phyloP scores from a whole-genome alignment of 1,140 invertebrate species.

The Pristionchus pacificus region DNA sequence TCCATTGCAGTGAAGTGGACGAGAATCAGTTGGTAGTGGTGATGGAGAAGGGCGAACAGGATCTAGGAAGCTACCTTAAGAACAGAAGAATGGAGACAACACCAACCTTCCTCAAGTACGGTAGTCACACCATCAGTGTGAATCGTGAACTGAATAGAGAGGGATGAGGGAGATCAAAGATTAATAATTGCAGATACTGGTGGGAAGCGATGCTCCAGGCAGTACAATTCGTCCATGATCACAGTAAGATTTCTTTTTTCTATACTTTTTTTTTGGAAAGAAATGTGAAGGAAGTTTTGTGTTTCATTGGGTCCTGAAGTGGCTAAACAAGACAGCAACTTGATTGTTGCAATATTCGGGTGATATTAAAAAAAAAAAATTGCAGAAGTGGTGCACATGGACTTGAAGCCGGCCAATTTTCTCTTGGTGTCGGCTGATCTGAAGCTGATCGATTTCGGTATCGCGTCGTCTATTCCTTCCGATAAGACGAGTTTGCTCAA shows the following conservation, averaged over 20 bases:
- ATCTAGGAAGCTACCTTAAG: constrained; percentile 75
- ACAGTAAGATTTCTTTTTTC: constrained; percentile 65
- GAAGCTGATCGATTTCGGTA: constrained; percentile 96
- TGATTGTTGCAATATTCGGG: background rate
- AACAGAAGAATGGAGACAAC: constrained; percentile 59
- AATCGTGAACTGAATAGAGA: constrained; percentile 68
- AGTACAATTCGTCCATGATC: constrained; percentile 82
- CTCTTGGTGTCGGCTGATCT: constrained; percentile 77
- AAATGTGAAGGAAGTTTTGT: background rate
- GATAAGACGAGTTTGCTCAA: constrained; percentile 86
- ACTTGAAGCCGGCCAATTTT: constrained; percentile 95
- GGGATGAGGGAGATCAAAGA: too few relatives aligned
- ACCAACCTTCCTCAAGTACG: background rate
- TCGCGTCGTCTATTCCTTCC: constrained; percentile 79
- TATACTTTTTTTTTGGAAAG: constrained; percentile 3
- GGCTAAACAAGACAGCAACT: background rate
- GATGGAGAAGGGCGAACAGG: constrained; percentile 86
- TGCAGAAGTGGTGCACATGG: constrained; percentile 85
- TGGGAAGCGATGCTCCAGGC: constrained; percentile 89
- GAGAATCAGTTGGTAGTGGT: constrained; percentile 70
- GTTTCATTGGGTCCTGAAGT: constrained; percentile 5
- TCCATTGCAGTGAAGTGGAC: constrained; percentile 62
- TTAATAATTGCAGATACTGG: constrained; percentile 67
- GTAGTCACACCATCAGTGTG: constrained; percentile 64
- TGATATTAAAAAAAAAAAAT: constrained; percentile 30